Percentiles rank a stretch among this genome's conserved stretches.
These are phyloP conservation scores for Antennarius striatus DNA, from an alignment of 2,113 vertebrate species.

Conservation along the genomic window DNA sequence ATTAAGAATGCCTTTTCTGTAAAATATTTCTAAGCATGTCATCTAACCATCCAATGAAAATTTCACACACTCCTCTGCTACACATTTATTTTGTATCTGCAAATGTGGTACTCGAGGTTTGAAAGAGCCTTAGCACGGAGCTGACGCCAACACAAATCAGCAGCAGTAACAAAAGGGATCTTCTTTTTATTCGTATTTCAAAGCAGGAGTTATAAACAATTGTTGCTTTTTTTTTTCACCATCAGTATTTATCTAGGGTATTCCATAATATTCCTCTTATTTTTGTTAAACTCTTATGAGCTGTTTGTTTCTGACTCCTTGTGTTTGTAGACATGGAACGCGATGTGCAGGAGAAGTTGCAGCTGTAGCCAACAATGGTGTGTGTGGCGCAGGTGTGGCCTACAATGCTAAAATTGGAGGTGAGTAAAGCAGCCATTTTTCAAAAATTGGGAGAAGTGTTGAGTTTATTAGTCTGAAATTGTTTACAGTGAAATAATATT, in stretches of 20 bases:
- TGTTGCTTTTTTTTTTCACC: background rate
- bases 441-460: background rate
- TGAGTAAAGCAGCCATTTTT: conserved; percentile 56
- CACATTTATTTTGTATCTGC: background rate
- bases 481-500: conserved; percentile 11
- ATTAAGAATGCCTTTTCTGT: too few species aligned
- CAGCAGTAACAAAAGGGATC: conserved; percentile 3
- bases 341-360: conserved; percentile 96
- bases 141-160: background rate
- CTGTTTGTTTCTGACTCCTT: background rate
- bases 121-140: background rate
- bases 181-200: conserved; percentile 30
- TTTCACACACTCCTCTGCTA: background rate
- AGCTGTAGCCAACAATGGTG: conserved; percentile 89
- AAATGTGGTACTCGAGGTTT: background rate
- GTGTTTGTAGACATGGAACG: conserved; percentile 85
- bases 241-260: conserved; percentile 2
- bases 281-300: background rate
- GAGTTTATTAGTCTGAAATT: conserved; percentile 3
- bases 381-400: conserved; percentile 94
- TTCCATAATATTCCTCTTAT: background rate
- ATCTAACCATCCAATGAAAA: background rate
- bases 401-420: conserved; percentile 95
- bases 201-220: conserved; percentile 2
- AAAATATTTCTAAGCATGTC: background rate